Evolutionary conservation across 2,797 vertebrate genomes (phyloP), one percentile per base, ranked within the genome.

Genomic region (Gila robusta): DNA sequence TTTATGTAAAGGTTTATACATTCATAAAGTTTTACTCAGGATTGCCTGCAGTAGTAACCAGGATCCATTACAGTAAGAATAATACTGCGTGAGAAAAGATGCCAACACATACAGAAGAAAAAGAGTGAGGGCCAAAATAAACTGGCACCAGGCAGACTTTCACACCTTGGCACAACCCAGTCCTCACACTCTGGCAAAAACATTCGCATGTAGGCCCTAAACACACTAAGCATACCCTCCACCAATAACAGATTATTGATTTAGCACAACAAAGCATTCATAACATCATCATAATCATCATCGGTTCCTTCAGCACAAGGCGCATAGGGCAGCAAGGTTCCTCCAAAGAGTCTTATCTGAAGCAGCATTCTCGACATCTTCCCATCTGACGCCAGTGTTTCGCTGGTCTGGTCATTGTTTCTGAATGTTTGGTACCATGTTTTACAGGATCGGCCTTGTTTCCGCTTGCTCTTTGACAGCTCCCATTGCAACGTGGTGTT

Each of bases 141-240:
- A 91, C 91, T 93, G 92, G 93, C 92, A 91, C 87, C 39, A 79
- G 79, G 81, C 88, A 78, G 82, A 89, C 91, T 93, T 93, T 94
- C 90, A 93, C 94, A 95, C 94, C 90, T 95, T 89, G 87, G 91
- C 85, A 91, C 89, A 91, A 92, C 91, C 90, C 90, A 88, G 89
- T 89, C 84, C 91, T 87, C 89, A 86, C 88, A 90, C 86, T 82
- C 14, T 89, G 92, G 90, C 91, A 89, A 85, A 76, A 89, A 87
- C 89, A 62, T 90, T 92, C 85, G 76, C 88, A 91, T 91, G 89
- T 84, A 93, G 92, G 90, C 89, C 81, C 49, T 83, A 73, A 76
- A 79, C 62, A 91, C 90, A 87, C 77, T 89, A 89, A 84, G 85
- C 87, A 90, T 89, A 86, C 85, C 85, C 88, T 85, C 85, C 80